Evolutionary conservation across 2,888 invertebrate genomes (phyloP).

Genomic region (Synergus japonicus): DNA sequence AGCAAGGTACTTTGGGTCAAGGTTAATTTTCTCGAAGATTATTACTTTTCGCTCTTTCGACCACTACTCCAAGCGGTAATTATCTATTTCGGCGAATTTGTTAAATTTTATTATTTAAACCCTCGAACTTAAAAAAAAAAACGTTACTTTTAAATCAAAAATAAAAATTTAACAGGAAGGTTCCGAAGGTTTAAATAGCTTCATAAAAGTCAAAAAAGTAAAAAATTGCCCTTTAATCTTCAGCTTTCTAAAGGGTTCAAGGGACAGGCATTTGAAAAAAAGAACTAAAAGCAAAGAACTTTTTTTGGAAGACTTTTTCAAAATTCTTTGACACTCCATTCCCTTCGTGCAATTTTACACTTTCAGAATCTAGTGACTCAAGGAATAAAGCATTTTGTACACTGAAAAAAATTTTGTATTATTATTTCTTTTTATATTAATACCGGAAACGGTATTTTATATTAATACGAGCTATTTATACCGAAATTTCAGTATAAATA

Average conservation of each 20-base stretch:
- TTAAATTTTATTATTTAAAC: not conserved
- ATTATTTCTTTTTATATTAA: no score
- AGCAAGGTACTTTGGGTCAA: not conserved
- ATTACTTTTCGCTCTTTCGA: not conserved
- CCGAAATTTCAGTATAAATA: not conserved
- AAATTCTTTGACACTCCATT: conserved; percentile 10
- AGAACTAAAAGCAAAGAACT: not conserved
- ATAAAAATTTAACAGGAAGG: no score
- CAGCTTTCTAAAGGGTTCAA: conserved; percentile 5
- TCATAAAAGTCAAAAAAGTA: not conserved
- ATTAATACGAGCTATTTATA: no score
- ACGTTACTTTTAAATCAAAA: not conserved
- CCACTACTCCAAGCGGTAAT: not conserved
- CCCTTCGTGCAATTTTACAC: conserved; percentile 1
- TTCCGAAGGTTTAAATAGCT: not conserved
- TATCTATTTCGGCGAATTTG: not conserved
- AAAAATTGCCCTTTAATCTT: not conserved
- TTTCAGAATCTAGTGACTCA: not conserved
- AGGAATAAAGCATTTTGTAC: not conserved
- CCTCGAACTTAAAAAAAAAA: not conserved
- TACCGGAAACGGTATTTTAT: no score
- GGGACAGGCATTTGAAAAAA: not conserved
- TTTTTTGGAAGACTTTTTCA: not conserved
- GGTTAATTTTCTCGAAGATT: not conserved
- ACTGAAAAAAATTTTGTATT: not conserved